These are phyloP conservation scores for Ammodramus savannarum DNA, from an alignment of 2,113 vertebrate species.

Conservation along the genomic window DNA sequence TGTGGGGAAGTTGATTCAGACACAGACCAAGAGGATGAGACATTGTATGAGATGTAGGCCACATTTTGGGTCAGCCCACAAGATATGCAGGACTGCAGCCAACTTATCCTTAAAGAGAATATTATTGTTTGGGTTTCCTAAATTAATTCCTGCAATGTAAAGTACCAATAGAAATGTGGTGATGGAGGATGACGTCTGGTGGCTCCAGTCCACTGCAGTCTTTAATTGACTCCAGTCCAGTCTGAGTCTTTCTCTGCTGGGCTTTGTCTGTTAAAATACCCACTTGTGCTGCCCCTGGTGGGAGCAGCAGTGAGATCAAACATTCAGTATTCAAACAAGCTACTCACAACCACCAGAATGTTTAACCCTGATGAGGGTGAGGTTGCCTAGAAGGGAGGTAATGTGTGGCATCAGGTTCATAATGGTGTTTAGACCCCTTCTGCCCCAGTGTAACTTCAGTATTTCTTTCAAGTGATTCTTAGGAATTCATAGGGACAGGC, in stretches of 20 bases:
- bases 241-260: not conserved
- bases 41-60: not conserved
- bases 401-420: not conserved
- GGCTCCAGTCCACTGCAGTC: not conserved
- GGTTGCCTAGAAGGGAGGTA: not conserved
- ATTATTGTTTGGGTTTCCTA: not conserved
- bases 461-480: not conserved
- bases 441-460: not conserved
- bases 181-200: not conserved
- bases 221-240: not conserved
- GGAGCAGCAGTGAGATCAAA: not conserved
- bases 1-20: not conserved
- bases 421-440: not conserved
- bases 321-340: not conserved
- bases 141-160: constrained; percentile 23
- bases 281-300: not conserved
- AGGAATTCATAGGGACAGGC: not conserved
- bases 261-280: not conserved
- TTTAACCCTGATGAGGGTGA: not conserved
- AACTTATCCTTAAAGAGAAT: not conserved
- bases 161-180: not conserved
- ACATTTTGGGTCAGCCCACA: not conserved
- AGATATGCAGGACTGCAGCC: not conserved
- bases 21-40: not conserved
- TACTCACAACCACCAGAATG: not conserved